A percentile compares a stretch with the other conserved stretches of the same genome.
phyloP scores from a whole-genome alignment of 2,888 invertebrate species.

The Eristalinus sepulchralis region DNA sequence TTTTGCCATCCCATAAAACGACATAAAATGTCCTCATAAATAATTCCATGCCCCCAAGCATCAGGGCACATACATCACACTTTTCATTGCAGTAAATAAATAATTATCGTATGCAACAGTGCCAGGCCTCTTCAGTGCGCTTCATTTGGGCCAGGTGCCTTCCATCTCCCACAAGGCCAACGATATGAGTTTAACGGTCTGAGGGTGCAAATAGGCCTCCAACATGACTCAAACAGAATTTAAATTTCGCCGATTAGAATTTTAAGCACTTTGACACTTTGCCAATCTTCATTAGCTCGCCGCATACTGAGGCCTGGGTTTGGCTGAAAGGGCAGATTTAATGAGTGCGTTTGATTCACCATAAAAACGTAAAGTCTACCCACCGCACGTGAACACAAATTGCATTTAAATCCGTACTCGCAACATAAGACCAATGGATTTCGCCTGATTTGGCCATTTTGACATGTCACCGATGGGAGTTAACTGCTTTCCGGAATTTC shows the following conservation, averaged over 20 bases:
- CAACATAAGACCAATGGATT: neutral
- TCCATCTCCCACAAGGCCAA: neutral
- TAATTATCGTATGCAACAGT: slow-evolving; percentile 24
- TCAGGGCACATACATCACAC: slow-evolving; percentile 43
- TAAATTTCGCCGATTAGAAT: neutral
- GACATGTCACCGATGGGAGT: neutral
- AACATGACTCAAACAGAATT: neutral
- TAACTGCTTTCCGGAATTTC: neutral
- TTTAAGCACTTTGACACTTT: neutral
- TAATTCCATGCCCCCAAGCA: slow-evolving; percentile 21
- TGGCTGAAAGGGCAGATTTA: neutral
- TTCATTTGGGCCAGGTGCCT: neutral
- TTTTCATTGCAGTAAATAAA: slow-evolving; percentile 33
- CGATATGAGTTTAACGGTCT: neutral
- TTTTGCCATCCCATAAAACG: slow-evolving; percentile 25
- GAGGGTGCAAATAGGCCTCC: neutral
- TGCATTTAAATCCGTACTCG: neutral
- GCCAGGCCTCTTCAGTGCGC: neutral
- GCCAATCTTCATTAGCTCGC: neutral
- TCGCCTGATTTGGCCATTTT: neutral
- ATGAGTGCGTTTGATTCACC: neutral
- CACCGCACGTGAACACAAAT: neutral
- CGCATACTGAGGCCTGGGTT: neutral
- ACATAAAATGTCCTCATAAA: slow-evolving; percentile 36
- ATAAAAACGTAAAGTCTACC: neutral